Evolutionary conservation across 2,888 invertebrate genomes (phyloP).

Genomic region (Aelia acuminata): DNA sequence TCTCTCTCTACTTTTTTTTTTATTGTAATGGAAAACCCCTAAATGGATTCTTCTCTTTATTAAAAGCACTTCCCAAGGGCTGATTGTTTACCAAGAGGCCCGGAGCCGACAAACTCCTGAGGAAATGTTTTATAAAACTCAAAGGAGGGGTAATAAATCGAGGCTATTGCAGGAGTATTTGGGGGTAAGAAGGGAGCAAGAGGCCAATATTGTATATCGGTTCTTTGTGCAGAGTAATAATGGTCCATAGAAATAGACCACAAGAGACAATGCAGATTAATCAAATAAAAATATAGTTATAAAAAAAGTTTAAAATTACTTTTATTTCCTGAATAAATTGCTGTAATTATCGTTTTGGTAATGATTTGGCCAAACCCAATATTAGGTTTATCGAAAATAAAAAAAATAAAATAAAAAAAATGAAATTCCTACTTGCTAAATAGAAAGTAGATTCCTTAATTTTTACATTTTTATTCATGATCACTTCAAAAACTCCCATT

Average conservation of each 20-base stretch:
- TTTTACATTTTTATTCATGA: too few relatives aligned
- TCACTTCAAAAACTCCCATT: too few relatives aligned
- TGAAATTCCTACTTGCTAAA: too few relatives aligned
- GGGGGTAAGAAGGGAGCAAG: background rate
- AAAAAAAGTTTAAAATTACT: background rate
- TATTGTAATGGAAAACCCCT: constrained; percentile 48
- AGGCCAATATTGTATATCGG: background rate
- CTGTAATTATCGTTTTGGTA: too few relatives aligned
- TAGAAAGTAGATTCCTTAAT: too few relatives aligned
- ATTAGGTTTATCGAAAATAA: too few relatives aligned
- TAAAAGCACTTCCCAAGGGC: constrained; percentile 49
- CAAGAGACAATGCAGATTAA: too few relatives aligned
- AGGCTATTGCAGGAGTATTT: background rate
- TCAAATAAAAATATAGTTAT: background rate
- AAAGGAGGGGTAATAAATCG: constrained; percentile 24
- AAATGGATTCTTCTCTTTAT: constrained; percentile 49
- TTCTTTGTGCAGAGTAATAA: background rate
- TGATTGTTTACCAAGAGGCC: constrained; percentile 51
- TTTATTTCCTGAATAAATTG: too few relatives aligned
- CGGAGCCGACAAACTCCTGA: background rate
- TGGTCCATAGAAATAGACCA: too few relatives aligned
- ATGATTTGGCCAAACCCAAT: too few relatives aligned
- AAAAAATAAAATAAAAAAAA: too few relatives aligned
- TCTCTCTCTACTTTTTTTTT: background rate
- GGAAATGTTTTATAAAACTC: constrained; percentile 48